phyloP scores from a whole-genome alignment of 2,888 invertebrate genomes.

The Spisula solida region DNA sequence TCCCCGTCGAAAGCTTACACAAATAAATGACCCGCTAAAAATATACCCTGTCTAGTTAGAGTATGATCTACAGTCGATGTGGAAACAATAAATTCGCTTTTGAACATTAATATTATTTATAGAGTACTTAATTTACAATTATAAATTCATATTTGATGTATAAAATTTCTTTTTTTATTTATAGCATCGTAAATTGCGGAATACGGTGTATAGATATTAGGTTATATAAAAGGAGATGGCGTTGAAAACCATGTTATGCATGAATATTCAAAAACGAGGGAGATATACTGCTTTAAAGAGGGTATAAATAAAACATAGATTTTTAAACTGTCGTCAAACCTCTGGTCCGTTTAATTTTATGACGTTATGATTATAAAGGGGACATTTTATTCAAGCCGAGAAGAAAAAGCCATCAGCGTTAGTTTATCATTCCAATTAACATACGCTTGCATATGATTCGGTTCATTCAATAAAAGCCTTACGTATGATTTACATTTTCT shows the following conservation, averaged over 20 bases:
- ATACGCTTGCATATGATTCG: neutral
- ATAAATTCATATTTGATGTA: slow-evolving; percentile 56
- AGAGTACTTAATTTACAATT: slow-evolving; percentile 59
- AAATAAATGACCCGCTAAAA: neutral
- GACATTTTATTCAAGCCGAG: neutral
- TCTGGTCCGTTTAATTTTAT: slow-evolving; percentile 31
- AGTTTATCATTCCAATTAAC: neutral
- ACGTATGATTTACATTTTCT: slow-evolving; percentile 48
- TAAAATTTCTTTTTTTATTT: slow-evolving; percentile 44
- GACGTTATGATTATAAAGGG: slow-evolving; percentile 5
- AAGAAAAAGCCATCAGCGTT: neutral
- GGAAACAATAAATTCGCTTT: slow-evolving; percentile 56
- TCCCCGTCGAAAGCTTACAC: no score
- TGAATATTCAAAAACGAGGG: slow-evolving; percentile 18
- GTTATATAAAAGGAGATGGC: neutral
- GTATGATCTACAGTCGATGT: slow-evolving; percentile 41
- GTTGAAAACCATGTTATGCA: slow-evolving; percentile 31
- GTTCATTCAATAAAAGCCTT: slow-evolving; percentile 22
- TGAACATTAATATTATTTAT: slow-evolving; percentile 59
- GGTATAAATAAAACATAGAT: slow-evolving; percentile 18
- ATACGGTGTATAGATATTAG: slow-evolving; percentile 18
- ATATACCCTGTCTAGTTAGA: slow-evolving; percentile 41
- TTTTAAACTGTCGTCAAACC: neutral
- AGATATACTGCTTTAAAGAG: slow-evolving; percentile 5
- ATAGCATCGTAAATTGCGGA: slow-evolving; percentile 38